Evolutionary conservation across 2,888 invertebrate genomes (phyloP).

Genomic region (Patella depressa): DNA sequence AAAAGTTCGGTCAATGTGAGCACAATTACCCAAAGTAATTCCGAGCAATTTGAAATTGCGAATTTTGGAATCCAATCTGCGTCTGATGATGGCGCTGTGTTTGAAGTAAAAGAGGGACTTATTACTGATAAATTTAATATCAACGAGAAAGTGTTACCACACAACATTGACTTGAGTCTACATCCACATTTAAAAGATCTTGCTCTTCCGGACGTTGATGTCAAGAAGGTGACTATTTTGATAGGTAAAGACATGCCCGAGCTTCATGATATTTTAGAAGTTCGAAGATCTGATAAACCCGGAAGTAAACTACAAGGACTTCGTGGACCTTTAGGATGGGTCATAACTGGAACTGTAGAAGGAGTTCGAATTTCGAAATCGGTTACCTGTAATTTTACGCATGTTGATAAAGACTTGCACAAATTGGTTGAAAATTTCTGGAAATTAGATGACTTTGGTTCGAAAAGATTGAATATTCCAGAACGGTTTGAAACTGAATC

Average conservation of each 20-base stretch:
- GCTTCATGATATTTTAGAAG: not conserved
- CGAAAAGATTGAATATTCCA: not conserved
- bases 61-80: not conserved
- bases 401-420: not conserved
- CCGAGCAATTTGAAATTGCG: not conserved
- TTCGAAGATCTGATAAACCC: not conserved
- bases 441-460: not conserved
- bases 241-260: not conserved
- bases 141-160: not conserved
- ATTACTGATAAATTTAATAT: not conserved
- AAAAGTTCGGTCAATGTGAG: not conserved
- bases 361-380: not conserved
- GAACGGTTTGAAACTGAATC: not conserved
- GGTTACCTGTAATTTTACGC: not conserved
- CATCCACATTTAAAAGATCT: not conserved
- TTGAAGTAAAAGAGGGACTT: not conserved
- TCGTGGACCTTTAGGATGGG: not conserved
- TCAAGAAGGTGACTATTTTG: not conserved
- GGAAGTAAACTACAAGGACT: not conserved
- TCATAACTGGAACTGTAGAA: not conserved
- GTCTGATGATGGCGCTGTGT: not conserved
- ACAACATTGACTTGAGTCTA: not conserved
- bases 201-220: not conserved
- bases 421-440: not conserved
- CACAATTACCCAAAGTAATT: not conserved